Conservation (phyloP, 2,113 vertebrate genomes). For the Indicator indicator region DNA sequence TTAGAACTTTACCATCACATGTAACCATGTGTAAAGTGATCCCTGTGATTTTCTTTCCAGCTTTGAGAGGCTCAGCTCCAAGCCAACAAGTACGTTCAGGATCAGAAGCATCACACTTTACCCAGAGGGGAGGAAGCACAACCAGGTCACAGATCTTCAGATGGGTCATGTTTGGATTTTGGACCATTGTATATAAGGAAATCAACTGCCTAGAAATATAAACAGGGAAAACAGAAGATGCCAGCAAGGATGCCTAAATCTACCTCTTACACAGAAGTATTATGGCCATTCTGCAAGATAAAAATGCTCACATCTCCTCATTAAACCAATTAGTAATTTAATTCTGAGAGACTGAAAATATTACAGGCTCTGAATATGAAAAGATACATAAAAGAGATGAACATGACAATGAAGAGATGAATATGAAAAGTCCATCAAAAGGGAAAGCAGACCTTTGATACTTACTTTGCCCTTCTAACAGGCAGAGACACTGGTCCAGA, state of each 20-base stretch:
- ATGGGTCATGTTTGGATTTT: constrained; percentile 82
- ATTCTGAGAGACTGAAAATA: not conserved
- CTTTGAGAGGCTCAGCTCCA: constrained; percentile 84
- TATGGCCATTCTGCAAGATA: not conserved
- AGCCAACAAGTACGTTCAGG: constrained; percentile 86
- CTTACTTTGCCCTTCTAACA: constrained; percentile 88
- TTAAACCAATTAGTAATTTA: not conserved
- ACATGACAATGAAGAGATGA: not conserved
- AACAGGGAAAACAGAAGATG: not conserved
- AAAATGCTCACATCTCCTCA: not conserved
- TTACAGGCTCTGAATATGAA: not conserved
- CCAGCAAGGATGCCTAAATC: not conserved
- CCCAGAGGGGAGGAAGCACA: constrained; percentile 86
- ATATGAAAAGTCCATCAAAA: not conserved
- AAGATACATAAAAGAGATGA: not conserved
- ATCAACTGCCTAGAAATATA: constrained; percentile 83
- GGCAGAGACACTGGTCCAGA: constrained; percentile 77
- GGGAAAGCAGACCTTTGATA: not conserved
- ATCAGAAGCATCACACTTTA: constrained; percentile 89
- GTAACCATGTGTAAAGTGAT: constrained; percentile 82
- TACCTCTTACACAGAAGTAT: no score
- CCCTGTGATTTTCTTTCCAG: constrained; percentile 70
- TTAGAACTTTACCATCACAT: constrained; percentile 80
- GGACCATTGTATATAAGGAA: constrained; percentile 88
- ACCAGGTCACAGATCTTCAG: constrained; percentile 14